Conservation (phyloP, 2,888 invertebrate species). For the Subacronicta megacephala region DNA sequence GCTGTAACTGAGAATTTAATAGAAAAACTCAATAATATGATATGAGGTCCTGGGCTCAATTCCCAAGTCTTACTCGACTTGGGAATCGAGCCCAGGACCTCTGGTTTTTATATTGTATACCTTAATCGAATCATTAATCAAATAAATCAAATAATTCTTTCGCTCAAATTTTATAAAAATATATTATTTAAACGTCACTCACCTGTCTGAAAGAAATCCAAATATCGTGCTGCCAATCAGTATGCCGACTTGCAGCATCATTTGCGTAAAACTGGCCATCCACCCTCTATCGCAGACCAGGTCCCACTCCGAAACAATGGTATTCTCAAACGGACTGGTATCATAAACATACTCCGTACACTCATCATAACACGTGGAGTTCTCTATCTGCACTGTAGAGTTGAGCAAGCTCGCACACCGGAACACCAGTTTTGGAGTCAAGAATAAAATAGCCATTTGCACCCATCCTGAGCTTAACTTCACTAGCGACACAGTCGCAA, state of each 20-base stretch:
- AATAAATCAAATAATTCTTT: too few species aligned
- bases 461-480: conserved; percentile 95
- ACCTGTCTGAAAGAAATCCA: conserved; percentile 94
- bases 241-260: conserved; percentile 93
- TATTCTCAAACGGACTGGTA: conserved; percentile 91
- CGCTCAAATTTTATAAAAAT: too few species aligned
- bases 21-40: too few species aligned
- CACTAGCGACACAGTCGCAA: conserved; percentile 91
- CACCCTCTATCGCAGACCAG: conserved; percentile 91
- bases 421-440: conserved; percentile 91
- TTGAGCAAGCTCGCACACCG: conserved; percentile 82
- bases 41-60: too few species aligned
- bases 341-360: conserved; percentile 90
- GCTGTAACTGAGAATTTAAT: too few species aligned
- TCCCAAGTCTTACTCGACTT: too few species aligned
- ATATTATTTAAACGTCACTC: too few species aligned
- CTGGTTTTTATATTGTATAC: too few species aligned
- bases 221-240: conserved; percentile 92
- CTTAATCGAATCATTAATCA: too few species aligned
- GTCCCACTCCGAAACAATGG: conserved; percentile 93
- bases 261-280: conserved; percentile 92
- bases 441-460: conserved; percentile 92
- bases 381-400: conserved; percentile 63
- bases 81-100: too few species aligned
- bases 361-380: conserved; percentile 83